A percentile compares a stretch with the other conserved stretches of the same genome.
Conservation (phyloP, 2,113 vertebrate species). For the Callocephalon fimbriatum region DNA sequence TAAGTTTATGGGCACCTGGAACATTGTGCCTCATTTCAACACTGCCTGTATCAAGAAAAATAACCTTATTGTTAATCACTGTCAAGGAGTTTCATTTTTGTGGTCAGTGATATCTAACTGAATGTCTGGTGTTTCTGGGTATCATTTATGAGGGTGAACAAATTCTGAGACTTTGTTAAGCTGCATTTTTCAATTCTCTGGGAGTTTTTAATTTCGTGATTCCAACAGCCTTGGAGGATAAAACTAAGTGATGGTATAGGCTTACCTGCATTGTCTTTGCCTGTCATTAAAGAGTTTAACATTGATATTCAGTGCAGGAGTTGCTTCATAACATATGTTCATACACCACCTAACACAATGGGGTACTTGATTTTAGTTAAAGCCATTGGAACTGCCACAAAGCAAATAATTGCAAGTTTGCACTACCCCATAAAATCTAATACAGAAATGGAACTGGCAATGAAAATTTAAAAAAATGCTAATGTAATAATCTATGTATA, state of each 20-base stretch:
- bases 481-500: not conserved
- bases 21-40: not conserved
- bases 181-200: not conserved
- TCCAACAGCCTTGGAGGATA: not conserved
- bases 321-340: not conserved
- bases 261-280: not conserved
- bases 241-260: not conserved
- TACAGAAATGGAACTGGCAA: not conserved
- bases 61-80: accelerated
- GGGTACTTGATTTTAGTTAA: not conserved
- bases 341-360: not conserved
- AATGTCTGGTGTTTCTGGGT: not conserved
- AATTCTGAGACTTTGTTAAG: not conserved
- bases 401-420: not conserved
- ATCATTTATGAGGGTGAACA: not conserved
- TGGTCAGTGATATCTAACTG: not conserved
- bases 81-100: not conserved
- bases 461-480: not conserved
- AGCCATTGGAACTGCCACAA: not conserved
- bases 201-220: not conserved
- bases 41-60: not conserved
- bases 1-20: not conserved
- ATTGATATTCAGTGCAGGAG: not conserved
- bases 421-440: not conserved
- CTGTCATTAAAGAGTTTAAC: not conserved